A percentile compares a stretch with the other conserved stretches of the same genome.
Conservation (phyloP, 2,113 vertebrate genomes). For the Rhinoderma darwinii region DNA sequence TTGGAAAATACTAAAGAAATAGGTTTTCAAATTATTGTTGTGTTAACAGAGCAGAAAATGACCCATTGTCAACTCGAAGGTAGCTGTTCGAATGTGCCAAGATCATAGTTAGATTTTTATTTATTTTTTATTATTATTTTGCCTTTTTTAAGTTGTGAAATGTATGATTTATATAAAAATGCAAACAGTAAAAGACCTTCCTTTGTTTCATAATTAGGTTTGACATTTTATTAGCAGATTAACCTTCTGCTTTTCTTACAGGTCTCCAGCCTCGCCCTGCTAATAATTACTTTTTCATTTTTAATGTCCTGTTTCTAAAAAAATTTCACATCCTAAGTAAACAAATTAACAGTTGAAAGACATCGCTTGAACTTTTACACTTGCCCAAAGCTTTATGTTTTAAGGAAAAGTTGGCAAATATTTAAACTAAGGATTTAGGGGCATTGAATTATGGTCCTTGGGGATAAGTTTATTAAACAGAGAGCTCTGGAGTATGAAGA, state of each 20-base stretch:
- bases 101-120: conserved; percentile 1
- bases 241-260: background rate
- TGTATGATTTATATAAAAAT: conserved; percentile 2
- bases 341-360: conserved; percentile 10
- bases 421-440: conserved; percentile 16
- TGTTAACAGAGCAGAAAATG: conserved; percentile 49
- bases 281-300: background rate
- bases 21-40: conserved; percentile 48
- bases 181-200: background rate
- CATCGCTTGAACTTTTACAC: conserved; percentile 5
- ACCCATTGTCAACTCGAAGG: conserved; percentile 8
- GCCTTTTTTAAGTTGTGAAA: background rate
- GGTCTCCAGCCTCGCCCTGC: background rate
- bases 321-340: conserved; percentile 36
- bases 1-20: conserved; percentile 49
- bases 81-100: background rate
- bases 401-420: conserved; percentile 13
- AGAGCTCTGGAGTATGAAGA: background rate
- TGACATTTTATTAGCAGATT: conserved; percentile 8
- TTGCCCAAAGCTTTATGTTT: background rate
- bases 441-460: background rate
- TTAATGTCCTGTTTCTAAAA: background rate
- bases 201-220: background rate
- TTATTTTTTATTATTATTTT: background rate
- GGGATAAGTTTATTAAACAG: background rate